phyloP scores from a whole-genome alignment of 2,113 vertebrate genomes.

The Arvicanthis niloticus region DNA sequence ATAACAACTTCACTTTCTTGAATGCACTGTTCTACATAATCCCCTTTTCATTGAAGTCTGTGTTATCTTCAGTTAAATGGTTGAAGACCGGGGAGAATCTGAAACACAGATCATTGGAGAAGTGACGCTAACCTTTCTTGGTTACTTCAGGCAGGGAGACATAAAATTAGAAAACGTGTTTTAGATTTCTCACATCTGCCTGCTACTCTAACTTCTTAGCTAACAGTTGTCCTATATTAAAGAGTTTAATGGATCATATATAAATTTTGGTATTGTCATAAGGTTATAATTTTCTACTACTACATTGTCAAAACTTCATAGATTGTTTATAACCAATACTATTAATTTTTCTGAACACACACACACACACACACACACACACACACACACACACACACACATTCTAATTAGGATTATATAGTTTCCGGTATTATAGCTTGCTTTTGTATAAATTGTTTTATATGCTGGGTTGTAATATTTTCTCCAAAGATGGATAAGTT shows the following conservation, averaged over 20 bases:
- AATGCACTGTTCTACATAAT: accelerated
- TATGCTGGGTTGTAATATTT: background rate
- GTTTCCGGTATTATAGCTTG: background rate
- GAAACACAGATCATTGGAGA: background rate
- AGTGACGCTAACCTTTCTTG: background rate
- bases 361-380: too few relatives aligned
- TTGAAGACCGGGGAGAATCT: background rate
- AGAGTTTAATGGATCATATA: background rate
- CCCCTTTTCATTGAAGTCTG: background rate
- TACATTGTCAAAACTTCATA: slow-evolving; percentile 6
- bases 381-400: too few relatives aligned
- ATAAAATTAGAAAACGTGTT: background rate
- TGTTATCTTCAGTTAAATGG: background rate
- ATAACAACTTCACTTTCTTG: background rate
- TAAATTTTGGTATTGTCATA: background rate
- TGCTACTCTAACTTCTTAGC: background rate
- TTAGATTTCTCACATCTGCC: background rate
- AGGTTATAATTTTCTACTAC: background rate
- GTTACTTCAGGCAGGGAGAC: background rate
- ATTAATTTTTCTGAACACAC: background rate
- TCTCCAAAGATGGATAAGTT: background rate
- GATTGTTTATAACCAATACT: background rate
- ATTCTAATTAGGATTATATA: background rate
- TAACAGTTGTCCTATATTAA: background rate
- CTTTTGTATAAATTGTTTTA: background rate